A percentile compares a stretch with the other conserved stretches of the same genome.
Evolutionary conservation across 2,113 vertebrate species (phyloP).

Genomic region (Calonectris borealis): DNA sequence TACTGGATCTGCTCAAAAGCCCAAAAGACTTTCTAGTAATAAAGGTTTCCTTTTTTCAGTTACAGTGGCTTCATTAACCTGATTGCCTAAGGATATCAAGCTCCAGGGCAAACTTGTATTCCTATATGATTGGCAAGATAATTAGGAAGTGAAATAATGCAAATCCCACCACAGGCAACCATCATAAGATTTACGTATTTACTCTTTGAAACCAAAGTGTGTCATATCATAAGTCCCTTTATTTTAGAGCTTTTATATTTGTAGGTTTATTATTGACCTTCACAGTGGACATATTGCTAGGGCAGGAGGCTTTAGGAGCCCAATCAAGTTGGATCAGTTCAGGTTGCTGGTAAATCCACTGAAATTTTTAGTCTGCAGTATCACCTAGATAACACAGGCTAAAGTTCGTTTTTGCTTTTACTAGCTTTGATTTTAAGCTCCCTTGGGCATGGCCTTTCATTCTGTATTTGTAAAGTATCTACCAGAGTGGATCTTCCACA

Average conservation of each 20-base stretch:
- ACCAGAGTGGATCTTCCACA: not conserved
- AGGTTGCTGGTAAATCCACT: not conserved
- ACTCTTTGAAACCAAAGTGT: not conserved
- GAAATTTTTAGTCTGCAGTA: not conserved
- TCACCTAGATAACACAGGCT: not conserved
- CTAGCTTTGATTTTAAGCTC: not conserved
- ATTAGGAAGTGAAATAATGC: constrained; percentile 37
- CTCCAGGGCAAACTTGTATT: not conserved
- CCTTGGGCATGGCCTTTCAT: not conserved
- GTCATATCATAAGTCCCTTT: not conserved
- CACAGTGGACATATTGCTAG: not conserved
- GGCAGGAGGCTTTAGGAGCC: not conserved
- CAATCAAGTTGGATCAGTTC: not conserved
- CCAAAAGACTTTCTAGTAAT: not conserved
- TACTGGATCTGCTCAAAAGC: not conserved
- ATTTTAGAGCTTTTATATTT: not conserved
- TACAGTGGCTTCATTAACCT: constrained; percentile 18
- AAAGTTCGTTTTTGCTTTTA: not conserved
- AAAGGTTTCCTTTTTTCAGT: not conserved
- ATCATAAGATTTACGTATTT: not conserved
- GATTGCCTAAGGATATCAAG: constrained; percentile 5
- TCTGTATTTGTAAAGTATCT: not conserved
- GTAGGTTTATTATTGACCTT: not conserved
- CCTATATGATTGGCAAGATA: not conserved
- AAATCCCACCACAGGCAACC: not conserved